A percentile compares a stretch with the other conserved stretches of the same genome.
Evolutionary conservation across 2,113 vertebrate species (phyloP).

Genomic region (Clinocottus analis): DNA sequence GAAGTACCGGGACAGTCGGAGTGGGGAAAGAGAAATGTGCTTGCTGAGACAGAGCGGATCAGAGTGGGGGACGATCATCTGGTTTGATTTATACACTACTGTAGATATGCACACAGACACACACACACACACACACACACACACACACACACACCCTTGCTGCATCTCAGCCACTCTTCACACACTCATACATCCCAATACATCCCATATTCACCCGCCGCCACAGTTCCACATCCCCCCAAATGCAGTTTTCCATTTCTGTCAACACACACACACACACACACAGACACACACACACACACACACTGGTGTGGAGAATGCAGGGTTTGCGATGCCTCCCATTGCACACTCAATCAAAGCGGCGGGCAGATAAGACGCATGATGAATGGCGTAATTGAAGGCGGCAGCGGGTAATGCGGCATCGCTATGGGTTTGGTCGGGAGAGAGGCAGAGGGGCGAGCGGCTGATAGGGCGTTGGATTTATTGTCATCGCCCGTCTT

Average conservation of each 20-base stretch:
- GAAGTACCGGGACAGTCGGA: slow-evolving; percentile 56
- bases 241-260: slow-evolving; percentile 66
- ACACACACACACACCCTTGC: slow-evolving; percentile 12
- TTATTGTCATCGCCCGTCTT: slow-evolving; percentile 82
- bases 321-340: slow-evolving; percentile 59
- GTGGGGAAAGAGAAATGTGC: slow-evolving; percentile 49
- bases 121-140: slow-evolving; percentile 21
- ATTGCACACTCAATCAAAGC: slow-evolving; percentile 75
- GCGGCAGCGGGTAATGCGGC: slow-evolving; percentile 73
- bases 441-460: slow-evolving; percentile 62
- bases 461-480: slow-evolving; percentile 80
- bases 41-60: slow-evolving; percentile 57
- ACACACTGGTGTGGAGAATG: slow-evolving; percentile 42
- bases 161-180: slow-evolving; percentile 30
- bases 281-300: slow-evolving; percentile 24
- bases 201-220: slow-evolving; percentile 36
- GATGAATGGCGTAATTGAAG: slow-evolving; percentile 82
- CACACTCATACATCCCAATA: slow-evolving; percentile 55
- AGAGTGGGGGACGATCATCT: slow-evolving; percentile 68
- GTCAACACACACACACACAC: slow-evolving; percentile 52
- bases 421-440: slow-evolving; percentile 54
- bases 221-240: slow-evolving; percentile 29
- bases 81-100: slow-evolving; percentile 79
- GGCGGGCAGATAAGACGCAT: slow-evolving; percentile 75
- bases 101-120: slow-evolving; percentile 38